Percentiles rank a stretch among this genome's conserved stretches.
Evolutionary conservation across 2,113 vertebrate species (phyloP).

Genomic region (Sakesphorus luctuosus): DNA sequence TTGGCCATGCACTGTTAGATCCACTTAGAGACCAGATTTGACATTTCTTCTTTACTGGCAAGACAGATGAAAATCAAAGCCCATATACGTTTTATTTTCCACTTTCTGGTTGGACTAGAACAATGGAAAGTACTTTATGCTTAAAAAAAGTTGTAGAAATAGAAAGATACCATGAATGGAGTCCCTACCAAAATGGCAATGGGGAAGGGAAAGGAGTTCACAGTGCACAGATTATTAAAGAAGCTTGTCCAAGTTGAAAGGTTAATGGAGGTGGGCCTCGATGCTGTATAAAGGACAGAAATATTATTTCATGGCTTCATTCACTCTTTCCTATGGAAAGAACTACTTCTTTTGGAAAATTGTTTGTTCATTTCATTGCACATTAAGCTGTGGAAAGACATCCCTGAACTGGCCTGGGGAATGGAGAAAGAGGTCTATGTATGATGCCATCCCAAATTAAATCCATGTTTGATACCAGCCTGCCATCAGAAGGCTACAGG

Average conservation of each 20-base stretch:
- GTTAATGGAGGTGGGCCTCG: not conserved
- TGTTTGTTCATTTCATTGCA: not conserved
- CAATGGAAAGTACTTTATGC: not conserved
- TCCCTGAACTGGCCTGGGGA: not conserved
- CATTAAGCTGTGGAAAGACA: not conserved
- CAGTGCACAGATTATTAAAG: not conserved
- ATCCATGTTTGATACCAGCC: not conserved
- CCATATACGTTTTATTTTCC: not conserved
- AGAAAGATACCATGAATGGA: not conserved
- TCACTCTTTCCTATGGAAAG: not conserved
- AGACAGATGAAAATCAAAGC: not conserved
- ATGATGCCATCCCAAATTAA: not conserved
- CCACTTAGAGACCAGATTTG: not conserved
- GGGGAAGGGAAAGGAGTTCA: not conserved
- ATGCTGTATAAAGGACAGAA: not conserved
- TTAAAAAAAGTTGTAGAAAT: not conserved
- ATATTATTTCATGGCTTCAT: not conserved
- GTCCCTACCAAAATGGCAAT: not conserved
- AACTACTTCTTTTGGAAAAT: not conserved
- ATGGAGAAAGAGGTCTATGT: not conserved
- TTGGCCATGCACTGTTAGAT: not conserved
- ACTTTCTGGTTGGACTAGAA: not conserved
- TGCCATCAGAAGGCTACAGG: not conserved
- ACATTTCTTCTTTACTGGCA: not conserved
- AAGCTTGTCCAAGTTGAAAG: not conserved